Evolutionary conservation across 2,797 vertebrate genomes (phyloP).

Genomic region (Hapalemur alaotrensis): DNA sequence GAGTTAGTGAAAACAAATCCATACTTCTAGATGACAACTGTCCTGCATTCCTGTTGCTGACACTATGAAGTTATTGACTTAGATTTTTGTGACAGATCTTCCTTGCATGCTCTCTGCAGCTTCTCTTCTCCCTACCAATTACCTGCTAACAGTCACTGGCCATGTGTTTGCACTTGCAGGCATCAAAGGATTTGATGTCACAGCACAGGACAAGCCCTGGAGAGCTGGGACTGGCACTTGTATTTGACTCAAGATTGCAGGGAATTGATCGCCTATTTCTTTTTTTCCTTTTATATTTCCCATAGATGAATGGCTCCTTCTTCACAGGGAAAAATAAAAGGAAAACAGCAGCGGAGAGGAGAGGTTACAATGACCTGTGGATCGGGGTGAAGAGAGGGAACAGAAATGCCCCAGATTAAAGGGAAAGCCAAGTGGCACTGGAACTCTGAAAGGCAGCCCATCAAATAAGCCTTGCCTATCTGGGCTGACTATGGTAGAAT

Average conservation of each 20-base stretch:
- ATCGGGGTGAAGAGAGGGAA: not conserved
- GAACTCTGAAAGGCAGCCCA: not conserved
- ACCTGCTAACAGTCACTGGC: not conserved
- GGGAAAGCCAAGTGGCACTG: not conserved
- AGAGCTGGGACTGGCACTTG: not conserved
- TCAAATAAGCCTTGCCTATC: not conserved
- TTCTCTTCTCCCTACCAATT: constrained; percentile 50
- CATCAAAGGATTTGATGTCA: not conserved
- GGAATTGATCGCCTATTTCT: not conserved
- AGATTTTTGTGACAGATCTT: not conserved
- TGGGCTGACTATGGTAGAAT: not conserved
- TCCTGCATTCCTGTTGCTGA: not conserved
- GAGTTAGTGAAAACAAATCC: constrained; percentile 51
- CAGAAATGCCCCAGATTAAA: not conserved
- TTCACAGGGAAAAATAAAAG: not conserved
- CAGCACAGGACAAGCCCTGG: not conserved
- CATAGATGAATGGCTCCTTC: not conserved
- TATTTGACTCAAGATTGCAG: not conserved
- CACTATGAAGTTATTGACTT: not conserved
- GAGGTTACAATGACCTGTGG: not conserved
- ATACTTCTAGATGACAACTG: not conserved
- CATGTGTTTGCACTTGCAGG: not conserved
- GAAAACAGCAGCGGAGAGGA: not conserved
- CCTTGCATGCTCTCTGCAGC: not conserved
- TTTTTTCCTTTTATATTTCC: not conserved